phyloP scores from a whole-genome alignment of 2,888 invertebrate species.

The Polydrusus tereticollis region DNA sequence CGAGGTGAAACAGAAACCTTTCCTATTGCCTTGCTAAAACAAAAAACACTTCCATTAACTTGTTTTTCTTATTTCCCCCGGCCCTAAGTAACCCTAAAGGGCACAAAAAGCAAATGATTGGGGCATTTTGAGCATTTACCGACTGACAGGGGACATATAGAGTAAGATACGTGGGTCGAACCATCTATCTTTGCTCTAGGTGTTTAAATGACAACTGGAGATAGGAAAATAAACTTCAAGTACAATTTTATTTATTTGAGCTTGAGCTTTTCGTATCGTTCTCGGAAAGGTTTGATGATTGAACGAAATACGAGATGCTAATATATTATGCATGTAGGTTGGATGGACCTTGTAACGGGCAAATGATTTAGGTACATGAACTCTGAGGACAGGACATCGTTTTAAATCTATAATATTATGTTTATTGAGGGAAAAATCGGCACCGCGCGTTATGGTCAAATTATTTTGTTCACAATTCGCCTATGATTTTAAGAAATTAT shows the following conservation, averaged over 20 bases:
- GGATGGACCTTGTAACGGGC: no score
- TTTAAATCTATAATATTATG: no score
- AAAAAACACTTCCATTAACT: slow-evolving; percentile 17
- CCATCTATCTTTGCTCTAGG: slow-evolving; percentile 6
- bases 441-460: no score
- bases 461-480: no score
- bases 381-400: no score
- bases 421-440: no score
- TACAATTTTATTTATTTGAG: background rate
- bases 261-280: background rate
- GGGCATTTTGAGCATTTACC: slow-evolving; percentile 30
- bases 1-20: background rate
- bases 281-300: background rate
- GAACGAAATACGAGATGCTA: background rate
- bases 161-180: slow-evolving; percentile 10
- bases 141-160: slow-evolving; percentile 35
- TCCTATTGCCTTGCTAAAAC: background rate
- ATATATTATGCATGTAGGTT: background rate
- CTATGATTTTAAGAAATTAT: no score
- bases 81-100: slow-evolving; percentile 31
- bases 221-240: background rate
- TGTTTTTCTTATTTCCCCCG: slow-evolving; percentile 10
- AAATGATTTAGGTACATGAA: no score
- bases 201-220: slow-evolving; percentile 1
- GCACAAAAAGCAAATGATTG: slow-evolving; percentile 31